Evolutionary conservation across 2,113 vertebrate species (phyloP).

Genomic region (Kryptolebias marmoratus): DNA sequence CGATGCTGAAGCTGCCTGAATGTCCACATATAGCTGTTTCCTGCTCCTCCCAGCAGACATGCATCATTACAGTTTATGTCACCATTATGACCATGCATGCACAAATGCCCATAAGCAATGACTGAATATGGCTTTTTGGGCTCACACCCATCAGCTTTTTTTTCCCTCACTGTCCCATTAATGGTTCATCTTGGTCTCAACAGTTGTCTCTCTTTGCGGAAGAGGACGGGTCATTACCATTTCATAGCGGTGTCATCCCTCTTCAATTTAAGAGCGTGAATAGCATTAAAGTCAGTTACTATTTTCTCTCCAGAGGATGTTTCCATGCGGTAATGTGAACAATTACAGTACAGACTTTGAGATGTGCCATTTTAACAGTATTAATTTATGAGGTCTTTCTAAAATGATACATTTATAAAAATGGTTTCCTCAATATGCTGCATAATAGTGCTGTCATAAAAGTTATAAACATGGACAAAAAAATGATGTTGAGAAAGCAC

Average conservation of each 20-base stretch:
- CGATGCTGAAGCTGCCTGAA: background rate
- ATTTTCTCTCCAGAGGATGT: conserved; percentile 44
- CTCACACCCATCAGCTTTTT: conserved; percentile 12
- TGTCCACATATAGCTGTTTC: conserved; percentile 7
- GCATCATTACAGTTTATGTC: conserved; percentile 20
- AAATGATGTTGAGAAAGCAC: background rate
- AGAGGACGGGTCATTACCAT: conserved; percentile 59
- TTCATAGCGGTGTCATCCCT: conserved; percentile 46
- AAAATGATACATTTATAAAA: conserved; percentile 37
- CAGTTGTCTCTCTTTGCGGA: conserved; percentile 37
- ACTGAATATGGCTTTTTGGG: conserved; percentile 27
- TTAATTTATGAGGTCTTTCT: conserved; percentile 51
- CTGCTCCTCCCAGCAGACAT: conserved; percentile 9
- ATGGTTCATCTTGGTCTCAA: conserved; percentile 36
- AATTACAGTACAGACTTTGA: conserved; percentile 38
- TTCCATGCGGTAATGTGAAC: conserved; percentile 39
- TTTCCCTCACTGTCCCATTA: conserved; percentile 33
- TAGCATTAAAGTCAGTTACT: conserved; percentile 29
- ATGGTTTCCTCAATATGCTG: conserved; percentile 6
- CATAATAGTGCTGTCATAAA: background rate
- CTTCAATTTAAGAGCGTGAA: conserved; percentile 42
- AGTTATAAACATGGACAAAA: background rate
- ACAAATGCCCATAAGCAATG: conserved; percentile 24
- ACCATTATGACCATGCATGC: conserved; percentile 8
- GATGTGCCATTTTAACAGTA: conserved; percentile 45